Evolutionary conservation across 2,888 invertebrate species (phyloP), one percentile per base, ranked within the genome.

Genomic region (Oscheius sp.): DNA sequence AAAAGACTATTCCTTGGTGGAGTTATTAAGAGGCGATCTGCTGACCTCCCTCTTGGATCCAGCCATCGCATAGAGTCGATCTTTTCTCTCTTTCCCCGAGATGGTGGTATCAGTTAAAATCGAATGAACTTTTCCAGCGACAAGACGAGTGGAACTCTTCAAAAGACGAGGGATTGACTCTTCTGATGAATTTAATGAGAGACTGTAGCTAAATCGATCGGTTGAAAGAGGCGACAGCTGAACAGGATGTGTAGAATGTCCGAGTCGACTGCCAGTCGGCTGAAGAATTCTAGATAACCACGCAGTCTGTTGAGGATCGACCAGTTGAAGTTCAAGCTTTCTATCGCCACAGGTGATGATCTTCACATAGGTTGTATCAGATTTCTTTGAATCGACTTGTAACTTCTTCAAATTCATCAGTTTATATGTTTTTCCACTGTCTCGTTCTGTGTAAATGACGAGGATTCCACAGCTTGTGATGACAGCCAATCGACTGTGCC

Each of bases 71-170:
- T 4, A 24, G 2, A 47, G 20, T 47, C 24, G 20, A 9, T 33
- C 33, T 36, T 54, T 54, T 36, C 22, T 54, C 22, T 54, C 54
- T 2, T 6, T 17, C 5, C 9, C 4, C 2, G 54, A 54, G 4
- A 54, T 54, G 8, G 54, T 33, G 6, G 33, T 54, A 33, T 54
- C 33, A 6, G 54, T 54, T 22, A 54, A 17, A 20, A 54, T 54
- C 17, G 32, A 32, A 32, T 54, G 54, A 17, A 54, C 54, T 20
- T 17, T 20, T 54, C 54, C 54, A 33, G 54, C 54, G n/a, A 12
- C 26, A 22, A 14, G 5, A n/a, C 33, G n/a, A 20, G 32, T 36
- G 36, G 8, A 14, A 5, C 12, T 22, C 12, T 20, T n/a, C 5
- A 33, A 30, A 6, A 50, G 14, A 8, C 28, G 54, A 2, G 54